phyloP scores from a whole-genome alignment of 1,140 invertebrate genomes.

The Panagrolaimus sp. region DNA sequence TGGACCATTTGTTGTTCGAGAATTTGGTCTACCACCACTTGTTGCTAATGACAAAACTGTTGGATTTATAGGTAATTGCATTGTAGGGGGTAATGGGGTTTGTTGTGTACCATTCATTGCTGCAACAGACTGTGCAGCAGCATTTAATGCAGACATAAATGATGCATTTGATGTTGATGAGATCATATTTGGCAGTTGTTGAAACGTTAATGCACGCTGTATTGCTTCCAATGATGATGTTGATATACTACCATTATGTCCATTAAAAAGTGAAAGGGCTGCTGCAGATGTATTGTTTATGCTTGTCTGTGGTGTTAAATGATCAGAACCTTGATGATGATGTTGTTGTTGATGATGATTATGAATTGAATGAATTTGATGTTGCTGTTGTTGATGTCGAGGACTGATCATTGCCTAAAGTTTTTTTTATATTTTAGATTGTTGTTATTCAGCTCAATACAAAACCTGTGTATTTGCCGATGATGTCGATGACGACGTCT shows the following conservation, averaged over 20 bases:
- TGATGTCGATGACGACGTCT: constrained; percentile 40
- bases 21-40: too few species aligned
- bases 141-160: constrained; percentile 6
- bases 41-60: too few species aligned
- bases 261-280: too few species aligned
- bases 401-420: constrained; percentile 4
- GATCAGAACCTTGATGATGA: constrained; percentile 5
- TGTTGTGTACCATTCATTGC: constrained; percentile 16
- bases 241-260: too few species aligned
- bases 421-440: not conserved
- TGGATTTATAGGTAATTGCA: too few species aligned
- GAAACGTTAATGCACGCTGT: too few species aligned
- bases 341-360: constrained; percentile 13
- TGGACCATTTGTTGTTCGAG: too few species aligned
- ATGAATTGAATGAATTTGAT: constrained; percentile 20
- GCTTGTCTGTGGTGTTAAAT: constrained; percentile 2
- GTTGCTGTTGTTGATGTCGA: constrained; percentile 23
- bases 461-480: constrained; percentile 40
- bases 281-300: not conserved
- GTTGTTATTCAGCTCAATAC: not conserved
- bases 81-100: too few species aligned
- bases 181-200: too few species aligned
- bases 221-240: too few species aligned
- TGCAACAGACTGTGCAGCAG: constrained; percentile 19
- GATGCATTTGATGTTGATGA: too few species aligned